Evolutionary conservation across 1,140 invertebrate genomes (phyloP).

Genomic region (Solenopsis invicta): DNA sequence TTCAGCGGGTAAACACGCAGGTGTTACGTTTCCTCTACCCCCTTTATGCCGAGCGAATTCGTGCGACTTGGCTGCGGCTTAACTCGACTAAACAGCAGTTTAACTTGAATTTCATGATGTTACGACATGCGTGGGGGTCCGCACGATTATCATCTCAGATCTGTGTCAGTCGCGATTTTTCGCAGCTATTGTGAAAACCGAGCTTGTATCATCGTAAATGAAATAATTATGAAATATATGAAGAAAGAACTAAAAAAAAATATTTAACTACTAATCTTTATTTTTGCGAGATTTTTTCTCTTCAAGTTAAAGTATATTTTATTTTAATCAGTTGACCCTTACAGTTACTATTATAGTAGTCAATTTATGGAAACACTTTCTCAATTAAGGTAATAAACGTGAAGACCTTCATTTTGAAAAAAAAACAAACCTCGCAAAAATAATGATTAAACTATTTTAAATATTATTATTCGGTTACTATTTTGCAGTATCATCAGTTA

Average conservation of each 20-base stretch:
- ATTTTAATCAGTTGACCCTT: too few species aligned
- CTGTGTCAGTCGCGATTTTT: background rate
- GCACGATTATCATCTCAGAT: background rate
- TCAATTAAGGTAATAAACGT: too few species aligned
- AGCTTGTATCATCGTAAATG: background rate
- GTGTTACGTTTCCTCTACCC: constrained; percentile 73
- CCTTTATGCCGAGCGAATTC: constrained; percentile 14
- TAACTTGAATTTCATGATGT: constrained; percentile 22
- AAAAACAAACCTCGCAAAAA: too few species aligned
- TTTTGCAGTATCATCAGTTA: too few species aligned
- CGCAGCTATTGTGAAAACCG: background rate
- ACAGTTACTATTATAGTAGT: too few species aligned
- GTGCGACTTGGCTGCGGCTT: constrained; percentile 10
- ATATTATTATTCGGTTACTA: too few species aligned
- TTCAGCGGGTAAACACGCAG: constrained; percentile 75
- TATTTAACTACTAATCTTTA: background rate
- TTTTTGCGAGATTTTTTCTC: too few species aligned
- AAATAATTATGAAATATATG: background rate
- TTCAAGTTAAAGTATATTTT: too few species aligned
- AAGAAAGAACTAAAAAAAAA: background rate
- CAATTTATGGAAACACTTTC: too few species aligned
- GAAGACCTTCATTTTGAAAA: too few species aligned
- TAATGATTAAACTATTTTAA: too few species aligned
- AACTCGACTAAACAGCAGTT: background rate
- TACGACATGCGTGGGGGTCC: background rate